Conservation (phyloP, 1,140 invertebrate genomes). For the Campoletis sonorensis region DNA sequence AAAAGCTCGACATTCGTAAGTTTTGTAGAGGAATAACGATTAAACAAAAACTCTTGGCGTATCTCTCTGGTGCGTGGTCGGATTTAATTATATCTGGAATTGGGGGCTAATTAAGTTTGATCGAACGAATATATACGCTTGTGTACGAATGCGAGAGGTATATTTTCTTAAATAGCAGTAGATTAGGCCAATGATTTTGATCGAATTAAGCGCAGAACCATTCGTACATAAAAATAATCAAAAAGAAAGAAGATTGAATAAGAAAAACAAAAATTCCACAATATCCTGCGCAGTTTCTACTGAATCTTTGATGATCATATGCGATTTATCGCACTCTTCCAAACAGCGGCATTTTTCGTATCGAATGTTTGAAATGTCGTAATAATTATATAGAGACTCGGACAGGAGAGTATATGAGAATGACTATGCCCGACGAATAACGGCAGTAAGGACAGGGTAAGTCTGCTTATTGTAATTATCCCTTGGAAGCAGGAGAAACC, state of each 20-base stretch:
- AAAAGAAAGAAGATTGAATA: neutral
- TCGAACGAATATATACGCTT: constrained; percentile 71
- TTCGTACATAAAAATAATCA: constrained; percentile 43
- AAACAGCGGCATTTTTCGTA: too few relatives aligned
- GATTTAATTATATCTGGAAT: constrained; percentile 75
- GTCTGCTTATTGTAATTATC: constrained; percentile 58
- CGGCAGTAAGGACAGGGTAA: constrained; percentile 19
- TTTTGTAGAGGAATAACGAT: too few relatives aligned
- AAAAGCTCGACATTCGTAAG: too few relatives aligned
- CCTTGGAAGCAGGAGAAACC: constrained; percentile 47
- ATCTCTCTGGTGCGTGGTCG: constrained; percentile 56
- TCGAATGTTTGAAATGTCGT: too few relatives aligned
- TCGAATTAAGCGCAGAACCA: too few relatives aligned
- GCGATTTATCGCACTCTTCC: too few relatives aligned
- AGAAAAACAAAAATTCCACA: neutral
- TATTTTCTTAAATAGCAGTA: neutral
- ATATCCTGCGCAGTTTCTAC: too few relatives aligned
- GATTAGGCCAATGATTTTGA: constrained; percentile 48
- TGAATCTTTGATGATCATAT: too few relatives aligned
- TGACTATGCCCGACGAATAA: constrained; percentile 47
- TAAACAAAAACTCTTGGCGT: too few relatives aligned
- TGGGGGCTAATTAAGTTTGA: constrained; percentile 75
- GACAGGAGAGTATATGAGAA: constrained; percentile 34
- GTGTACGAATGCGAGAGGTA: constrained; percentile 63
- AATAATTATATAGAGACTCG: too few relatives aligned